These are phyloP conservation scores for Heliconius himera DNA, from an alignment of 1,140 invertebrate species.

Conservation along the genomic window DNA sequence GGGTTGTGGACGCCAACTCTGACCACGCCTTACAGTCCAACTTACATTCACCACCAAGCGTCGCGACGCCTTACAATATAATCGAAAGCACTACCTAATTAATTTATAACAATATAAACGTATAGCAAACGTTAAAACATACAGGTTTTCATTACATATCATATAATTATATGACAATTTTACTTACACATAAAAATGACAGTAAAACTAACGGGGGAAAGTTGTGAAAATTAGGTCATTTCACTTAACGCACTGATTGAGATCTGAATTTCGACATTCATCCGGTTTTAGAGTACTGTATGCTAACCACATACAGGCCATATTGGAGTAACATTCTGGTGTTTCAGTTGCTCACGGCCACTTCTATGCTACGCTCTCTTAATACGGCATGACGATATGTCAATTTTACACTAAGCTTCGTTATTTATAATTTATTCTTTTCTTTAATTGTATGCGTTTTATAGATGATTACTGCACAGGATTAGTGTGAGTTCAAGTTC, in stretches of 20 bases:
- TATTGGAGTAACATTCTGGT: slow-evolving; percentile 3
- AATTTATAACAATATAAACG: background rate
- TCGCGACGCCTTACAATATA: background rate
- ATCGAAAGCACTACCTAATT: background rate
- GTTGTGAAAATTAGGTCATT: slow-evolving; percentile 20
- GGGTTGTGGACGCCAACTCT: too few species aligned
- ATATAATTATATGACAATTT: background rate
- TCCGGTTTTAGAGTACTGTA: background rate
- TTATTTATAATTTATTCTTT: background rate
- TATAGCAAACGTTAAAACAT: background rate
- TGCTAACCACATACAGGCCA: background rate
- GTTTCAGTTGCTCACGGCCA: slow-evolving; percentile 23
- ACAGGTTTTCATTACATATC: background rate
- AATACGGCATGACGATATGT: slow-evolving; percentile 23
- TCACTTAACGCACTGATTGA: slow-evolving; percentile 23
- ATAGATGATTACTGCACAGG: background rate
- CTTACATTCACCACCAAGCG: too few species aligned
- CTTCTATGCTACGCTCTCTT: slow-evolving; percentile 37
- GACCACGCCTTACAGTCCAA: too few species aligned
- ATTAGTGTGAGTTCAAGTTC: background rate
- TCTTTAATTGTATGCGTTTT: background rate
- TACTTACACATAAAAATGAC: background rate
- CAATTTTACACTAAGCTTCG: background rate
- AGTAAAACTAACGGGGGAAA: slow-evolving; percentile 10
- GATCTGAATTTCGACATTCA: slow-evolving; percentile 3